Base-by-base conservation (phyloP, 2,888 invertebrate species). In the Platycnemis pennipes region DNA sequence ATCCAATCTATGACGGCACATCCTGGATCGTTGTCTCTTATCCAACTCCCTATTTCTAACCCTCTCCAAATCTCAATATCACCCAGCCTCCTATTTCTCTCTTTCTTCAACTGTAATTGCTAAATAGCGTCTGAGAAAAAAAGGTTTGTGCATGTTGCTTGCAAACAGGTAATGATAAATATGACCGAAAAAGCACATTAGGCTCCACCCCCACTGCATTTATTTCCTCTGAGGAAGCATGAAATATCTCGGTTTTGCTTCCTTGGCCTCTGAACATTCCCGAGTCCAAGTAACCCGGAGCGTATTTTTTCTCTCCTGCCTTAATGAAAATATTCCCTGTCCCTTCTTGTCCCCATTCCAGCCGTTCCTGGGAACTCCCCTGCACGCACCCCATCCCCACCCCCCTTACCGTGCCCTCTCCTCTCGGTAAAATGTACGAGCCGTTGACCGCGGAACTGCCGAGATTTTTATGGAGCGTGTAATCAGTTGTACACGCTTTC, bases 391-490 rank as follows among this genome's bases (percentile, higher is more conserved):
- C 69, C 31, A 8, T 22, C 63, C 69, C 16, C 77, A 8, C 45
- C 77, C 16, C 31, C 31, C 77, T 37, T 1, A 26, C 11, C 45
- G 3, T n/a, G 5, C 3, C 87, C 77, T 37, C 77, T n/a, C n/a
- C 3, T 46, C 77, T 37, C 77, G 37, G 77, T 77, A 8, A 8
- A 77, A 37, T 37, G 77, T 37, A 77, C n/a, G n/a, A n/a, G n/a
- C n/a, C n/a, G 37, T 37, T 44, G 44, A 45, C 26, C 91, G 86
- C 86, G 44, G 42, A 22, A n/a, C 46, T 56, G 42, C 89, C 37
- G 91, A 91, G 63, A 91, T 91, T 91, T 91, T 44, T 91, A 63
- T 63, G 63, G 53, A 53, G 91, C 91, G 44, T 53, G 53, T 89
- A 89, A 53, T 49, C 53, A 49, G 49, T 53, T 53, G 45, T 87